Base-by-base conservation (phyloP, 2,797 vertebrate species). In the Euthynnus affinis region DNA sequence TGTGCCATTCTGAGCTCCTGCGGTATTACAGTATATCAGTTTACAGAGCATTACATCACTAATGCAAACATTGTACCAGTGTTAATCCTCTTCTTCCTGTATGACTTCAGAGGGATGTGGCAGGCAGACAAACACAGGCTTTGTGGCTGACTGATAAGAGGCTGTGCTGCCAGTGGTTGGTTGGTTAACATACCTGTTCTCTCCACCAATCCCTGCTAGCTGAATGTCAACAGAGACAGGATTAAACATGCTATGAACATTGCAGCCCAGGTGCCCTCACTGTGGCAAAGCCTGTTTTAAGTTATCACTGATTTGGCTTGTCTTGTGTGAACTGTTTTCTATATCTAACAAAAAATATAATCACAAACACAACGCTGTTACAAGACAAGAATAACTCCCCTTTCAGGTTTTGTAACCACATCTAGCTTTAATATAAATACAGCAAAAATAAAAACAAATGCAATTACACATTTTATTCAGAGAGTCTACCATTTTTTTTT, bases 1-100 rank as follows among this genome's bases (percentile, higher is more conserved):
- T 65, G 71, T 49, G 42, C 46, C 27, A 34, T 42, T 53, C 57
- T 73, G 83, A 78, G 79, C 66, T 67, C 0, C 0, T 2, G 0
- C 59, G 32, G 61, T 66, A 23, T 83, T 74, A 72, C 17, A 14
- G 60, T 71, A 9, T 87, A 83, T 92, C 90, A 84, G 81, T 89
- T 91, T 90, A 86, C 88, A 77, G 52, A 84, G 89, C 72, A 86
- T 92, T 88, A 92, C 93, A 85, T 91, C 87, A 91, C 86, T 80
- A 85, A 93, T 87, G 87, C 86, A 91, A 93, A 93, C 70, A 85
- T 81, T 68, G 76, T 76, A 74, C 78, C 62, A 52, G 29, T 25
- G 72, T 58, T 93, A 91, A 93, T 93, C 87, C 90, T 81, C 69
- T 70, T 44, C 81, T 65, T 88, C 89, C 89, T 87, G 83, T 83